Conservation (phyloP, 2,797 vertebrate genomes). For the Cephalopachus bancanus region DNA sequence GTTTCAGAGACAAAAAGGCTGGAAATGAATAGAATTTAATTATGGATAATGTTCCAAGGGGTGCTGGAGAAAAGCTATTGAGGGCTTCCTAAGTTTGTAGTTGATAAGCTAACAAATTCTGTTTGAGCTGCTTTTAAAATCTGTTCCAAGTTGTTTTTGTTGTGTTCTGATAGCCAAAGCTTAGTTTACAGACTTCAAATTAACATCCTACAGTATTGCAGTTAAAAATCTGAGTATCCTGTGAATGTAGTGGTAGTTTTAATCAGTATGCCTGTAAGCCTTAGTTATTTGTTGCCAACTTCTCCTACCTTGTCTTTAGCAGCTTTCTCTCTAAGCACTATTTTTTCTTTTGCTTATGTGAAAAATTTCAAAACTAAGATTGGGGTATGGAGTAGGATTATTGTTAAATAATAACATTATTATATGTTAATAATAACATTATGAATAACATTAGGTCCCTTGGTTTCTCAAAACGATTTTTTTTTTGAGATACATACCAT, state of each 20-base stretch:
- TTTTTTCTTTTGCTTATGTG: constrained; percentile 14
- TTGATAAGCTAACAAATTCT: neutral
- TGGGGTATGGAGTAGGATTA: neutral
- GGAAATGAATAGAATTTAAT: neutral
- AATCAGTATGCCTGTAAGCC: constrained; percentile 4
- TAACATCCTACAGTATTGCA: neutral
- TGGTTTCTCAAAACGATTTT: neutral
- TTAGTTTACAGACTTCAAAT: neutral
- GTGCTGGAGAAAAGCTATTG: neutral
- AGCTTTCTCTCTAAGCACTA: neutral
- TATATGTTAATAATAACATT: too few species aligned
- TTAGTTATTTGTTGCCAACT: neutral
- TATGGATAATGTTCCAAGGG: neutral
- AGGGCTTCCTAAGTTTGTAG: neutral
- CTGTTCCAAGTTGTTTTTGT: neutral
- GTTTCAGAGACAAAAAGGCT: neutral
- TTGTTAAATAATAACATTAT: too few species aligned
- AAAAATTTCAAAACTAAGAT: constrained; percentile 52
- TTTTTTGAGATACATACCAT: neutral
- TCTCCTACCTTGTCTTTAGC: neutral
- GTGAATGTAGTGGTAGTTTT: neutral
- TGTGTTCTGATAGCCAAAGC: neutral
- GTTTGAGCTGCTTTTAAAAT: neutral
- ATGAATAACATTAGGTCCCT: neutral
- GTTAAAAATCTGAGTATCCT: neutral